phyloP scores from a whole-genome alignment of 2,888 invertebrate species.

The Chelonus formosanus region DNA sequence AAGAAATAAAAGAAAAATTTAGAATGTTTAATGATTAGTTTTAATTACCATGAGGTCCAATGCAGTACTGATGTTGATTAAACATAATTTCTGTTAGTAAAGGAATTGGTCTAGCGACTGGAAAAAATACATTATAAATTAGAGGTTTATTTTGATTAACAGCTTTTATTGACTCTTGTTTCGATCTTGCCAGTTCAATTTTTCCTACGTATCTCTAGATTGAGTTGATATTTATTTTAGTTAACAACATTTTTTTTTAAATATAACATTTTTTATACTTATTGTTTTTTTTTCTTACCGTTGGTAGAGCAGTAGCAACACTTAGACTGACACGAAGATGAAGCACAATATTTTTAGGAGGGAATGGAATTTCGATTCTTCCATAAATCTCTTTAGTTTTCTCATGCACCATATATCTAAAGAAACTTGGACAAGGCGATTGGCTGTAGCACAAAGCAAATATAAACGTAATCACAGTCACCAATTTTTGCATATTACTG shows the following conservation, averaged over 20 bases:
- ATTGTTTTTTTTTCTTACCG: constrained; percentile 42
- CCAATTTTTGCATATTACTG: too few relatives aligned
- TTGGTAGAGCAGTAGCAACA: constrained; percentile 47
- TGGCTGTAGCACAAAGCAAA: constrained; percentile 32
- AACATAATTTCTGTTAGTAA: too few relatives aligned
- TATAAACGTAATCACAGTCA: background rate
- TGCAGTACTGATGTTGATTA: too few relatives aligned
- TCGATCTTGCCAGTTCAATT: too few relatives aligned
- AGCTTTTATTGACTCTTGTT: too few relatives aligned
- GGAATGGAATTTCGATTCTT: constrained; percentile 48
- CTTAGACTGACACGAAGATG: constrained; percentile 49
- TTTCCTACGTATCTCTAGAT: too few relatives aligned
- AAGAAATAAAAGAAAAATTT: constrained; percentile 46
- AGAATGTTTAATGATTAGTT: constrained; percentile 47
- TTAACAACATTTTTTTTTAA: background rate
- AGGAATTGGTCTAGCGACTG: too few relatives aligned
- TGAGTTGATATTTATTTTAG: too few relatives aligned
- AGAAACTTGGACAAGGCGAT: constrained; percentile 51
- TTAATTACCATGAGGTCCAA: background rate
- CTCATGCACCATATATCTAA: constrained; percentile 48
- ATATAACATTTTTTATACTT: too few relatives aligned
- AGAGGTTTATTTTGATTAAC: too few relatives aligned
- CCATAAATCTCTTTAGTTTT: constrained; percentile 47
- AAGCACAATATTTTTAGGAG: constrained; percentile 46
- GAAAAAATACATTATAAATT: too few relatives aligned